phyloP scores from a whole-genome alignment of 1,140 invertebrate genomes.

The Drosophila asahinai region DNA sequence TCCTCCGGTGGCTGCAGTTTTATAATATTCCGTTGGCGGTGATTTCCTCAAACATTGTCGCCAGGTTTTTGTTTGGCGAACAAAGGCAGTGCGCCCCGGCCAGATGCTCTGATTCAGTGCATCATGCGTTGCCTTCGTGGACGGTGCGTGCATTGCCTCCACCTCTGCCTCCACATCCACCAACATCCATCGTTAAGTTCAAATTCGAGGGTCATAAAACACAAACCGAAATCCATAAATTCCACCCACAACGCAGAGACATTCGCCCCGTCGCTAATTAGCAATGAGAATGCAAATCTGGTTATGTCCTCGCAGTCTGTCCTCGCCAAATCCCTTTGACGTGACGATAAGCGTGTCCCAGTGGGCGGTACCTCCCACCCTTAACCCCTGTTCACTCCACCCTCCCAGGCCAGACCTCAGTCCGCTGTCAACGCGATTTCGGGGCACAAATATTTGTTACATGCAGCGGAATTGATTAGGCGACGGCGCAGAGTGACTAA shows the following conservation, averaged over 20 bases:
- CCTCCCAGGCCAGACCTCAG: background rate
- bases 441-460: conserved; percentile 57
- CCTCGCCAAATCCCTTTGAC: conserved; percentile 53
- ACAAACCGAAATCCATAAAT: conserved; percentile 43
- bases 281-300: conserved; percentile 42
- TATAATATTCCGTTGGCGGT: conserved; percentile 28
- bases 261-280: conserved; percentile 25
- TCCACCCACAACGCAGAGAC: conserved; percentile 20
- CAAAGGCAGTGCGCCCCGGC: conserved; percentile 44
- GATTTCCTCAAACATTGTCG: conserved; percentile 38
- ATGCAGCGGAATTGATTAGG: conserved; percentile 56
- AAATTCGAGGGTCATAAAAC: conserved; percentile 38
- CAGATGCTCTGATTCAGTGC: conserved; percentile 44
- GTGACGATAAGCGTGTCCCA: conserved; percentile 47
- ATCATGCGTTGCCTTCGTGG: conserved; percentile 67
- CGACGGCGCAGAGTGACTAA: conserved; percentile 29
- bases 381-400: background rate
- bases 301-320: conserved; percentile 25
- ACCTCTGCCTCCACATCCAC: background rate
- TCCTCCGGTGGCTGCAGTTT: conserved; percentile 37
- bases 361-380: conserved; percentile 3
- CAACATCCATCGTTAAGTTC: conserved; percentile 36
- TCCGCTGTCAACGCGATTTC: conserved; percentile 31
- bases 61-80: conserved; percentile 52
- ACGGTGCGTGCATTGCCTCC: conserved; percentile 59